Evolutionary conservation across 1,140 invertebrate species (phyloP), one percentile per base, ranked within the genome.

Genomic region (Mactra quadrangularis): DNA sequence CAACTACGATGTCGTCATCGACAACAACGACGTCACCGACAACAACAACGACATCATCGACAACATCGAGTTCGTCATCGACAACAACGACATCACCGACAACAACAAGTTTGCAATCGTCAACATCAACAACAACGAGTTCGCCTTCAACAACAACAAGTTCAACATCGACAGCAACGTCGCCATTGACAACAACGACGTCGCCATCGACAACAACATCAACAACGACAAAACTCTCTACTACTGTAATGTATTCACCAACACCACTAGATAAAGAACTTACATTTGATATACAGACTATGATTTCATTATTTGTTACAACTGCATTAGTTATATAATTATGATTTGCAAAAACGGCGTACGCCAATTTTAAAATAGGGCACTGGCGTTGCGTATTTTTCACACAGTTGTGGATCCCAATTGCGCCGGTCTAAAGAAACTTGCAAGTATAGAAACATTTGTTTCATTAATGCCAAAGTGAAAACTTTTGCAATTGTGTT

Each of bases 1-100:
- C 55, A 33, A 15, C 71, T 4, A 19, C 55, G 9, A 4, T 11
- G 27, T 41, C 52, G 33, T 60, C 72, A 60, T 38, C 31, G 35
- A 45, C 72, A 47, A 41, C 71, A 27, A 29, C 71, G 27, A 22
- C 45, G 6, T 22, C 70, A n/a, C n/a, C n/a, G 22, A 57, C 71
- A 74, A 57, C 50, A 29, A 35, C 64, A 50, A 68, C 19, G 19
- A 68, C 71, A 25, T 25, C 52, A 27, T 15, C 71, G 13, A 9
- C 71, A 41, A 59, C 64, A 47, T 22, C 64, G n/a, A 66, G 47
- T 22, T 25, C 71, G 19, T n/a, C 15, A 27, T 53, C 71, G 22
- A 41, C 71, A 1, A n/a, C 71, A 22, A 22, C 47, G n/a, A 29
- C 31, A 38, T 19, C 71, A 74, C 22, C 52, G n/a, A 15, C 71